Percentiles rank a stretch among this genome's conserved stretches.
Evolutionary conservation across 2,113 vertebrate genomes (phyloP).

Genomic region (Arenaria interpres): DNA sequence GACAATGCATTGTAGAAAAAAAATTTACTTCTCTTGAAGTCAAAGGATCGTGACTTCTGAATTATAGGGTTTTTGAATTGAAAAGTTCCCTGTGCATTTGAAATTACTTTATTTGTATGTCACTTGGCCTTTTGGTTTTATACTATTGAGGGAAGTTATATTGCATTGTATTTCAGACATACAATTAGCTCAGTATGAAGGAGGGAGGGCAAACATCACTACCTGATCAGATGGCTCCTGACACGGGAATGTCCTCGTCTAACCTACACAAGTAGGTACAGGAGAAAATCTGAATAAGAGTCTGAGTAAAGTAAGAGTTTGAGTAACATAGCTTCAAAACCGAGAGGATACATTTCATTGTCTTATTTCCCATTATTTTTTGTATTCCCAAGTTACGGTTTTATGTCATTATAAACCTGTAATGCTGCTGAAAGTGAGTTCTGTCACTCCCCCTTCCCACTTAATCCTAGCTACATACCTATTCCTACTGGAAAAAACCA

Average conservation of each 20-base stretch:
- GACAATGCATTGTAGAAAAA: background rate
- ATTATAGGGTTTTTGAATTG: background rate
- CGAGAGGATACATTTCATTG: background rate
- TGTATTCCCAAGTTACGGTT: background rate
- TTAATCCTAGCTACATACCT: background rate
- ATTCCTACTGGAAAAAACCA: background rate
- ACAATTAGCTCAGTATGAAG: background rate
- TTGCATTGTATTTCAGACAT: background rate
- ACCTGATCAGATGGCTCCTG: background rate
- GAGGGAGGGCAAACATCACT: background rate
- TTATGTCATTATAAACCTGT: background rate
- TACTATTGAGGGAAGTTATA: background rate
- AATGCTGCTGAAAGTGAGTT: background rate
- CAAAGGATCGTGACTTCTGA: background rate
- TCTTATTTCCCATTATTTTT: background rate
- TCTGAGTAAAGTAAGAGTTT: background rate
- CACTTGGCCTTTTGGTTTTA: background rate
- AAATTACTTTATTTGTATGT: background rate
- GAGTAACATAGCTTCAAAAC: background rate
- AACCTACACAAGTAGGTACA: background rate
- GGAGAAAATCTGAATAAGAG: background rate
- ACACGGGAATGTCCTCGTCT: background rate
- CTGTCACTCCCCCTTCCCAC: background rate
- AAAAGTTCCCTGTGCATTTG: background rate
- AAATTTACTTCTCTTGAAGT: background rate